Percentiles rank a stretch among this genome's conserved stretches.
phyloP scores from a whole-genome alignment of 2,113 vertebrate genomes.

The human region GRCh38 chr7:42825001-42825500 shows the following conservation, averaged over 20 bases:
- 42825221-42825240: neutral
- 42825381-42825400: neutral
- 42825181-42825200: neutral
- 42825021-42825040: neutral
- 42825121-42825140: neutral
- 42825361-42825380: neutral
- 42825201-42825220: neutral
- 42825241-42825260: neutral
- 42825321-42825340: neutral
- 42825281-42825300: neutral
- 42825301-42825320: neutral
- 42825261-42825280: neutral
- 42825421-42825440: neutral
- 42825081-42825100: neutral
- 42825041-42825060: neutral
- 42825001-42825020: neutral
- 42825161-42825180: neutral
- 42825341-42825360: neutral
- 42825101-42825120: neutral
- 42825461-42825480: neutral
- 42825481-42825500: neutral
- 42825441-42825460: too few species aligned
- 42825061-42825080: neutral
- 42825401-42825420: neutral
- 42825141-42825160: neutral